Evolutionary conservation across 2,888 invertebrate genomes (phyloP), one percentile per base, ranked within the genome.

Genomic region (Galeruca laticollis): DNA sequence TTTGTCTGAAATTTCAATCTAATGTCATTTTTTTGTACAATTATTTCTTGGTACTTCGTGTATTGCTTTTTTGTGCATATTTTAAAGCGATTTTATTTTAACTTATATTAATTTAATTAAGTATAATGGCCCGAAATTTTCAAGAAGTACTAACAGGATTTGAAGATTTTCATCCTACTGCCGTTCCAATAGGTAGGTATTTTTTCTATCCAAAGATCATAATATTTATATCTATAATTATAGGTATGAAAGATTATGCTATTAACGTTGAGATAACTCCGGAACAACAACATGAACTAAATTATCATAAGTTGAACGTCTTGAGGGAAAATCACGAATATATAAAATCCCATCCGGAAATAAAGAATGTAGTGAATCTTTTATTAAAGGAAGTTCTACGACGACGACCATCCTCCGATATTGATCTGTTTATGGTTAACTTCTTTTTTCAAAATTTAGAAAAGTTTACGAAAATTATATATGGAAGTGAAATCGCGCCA

Each of bases 361-460:
- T 63, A 18, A 54, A 63, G 33, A n/a, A 21, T n/a, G 26, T 63
- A 6, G 40, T 63, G 8, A 63, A 54, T n/a, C 33, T 54, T 8
- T 31, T 63, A 8, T 33, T 54, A 6, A 18, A 54, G 13, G 63
- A 37, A 15, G 63, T 63, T 4, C 1, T 63, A 40, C 35, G 21
- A 26, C 37, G 63, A 71, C 33, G 43, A 40, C 73, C 75, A 47
- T 47, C 47, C 15, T 9, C 47, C 8, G 47, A 47, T 47, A 47
- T 47, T 18, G 47, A 47, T 47, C 2, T 47, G 18, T 47, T 47
- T 47, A 47, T 47, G 47, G 18, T 18, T 2, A 18, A 47, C 9
- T 47, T 9, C 9, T 47, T 47, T 18, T 47, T 47, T 9, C 9
- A 18, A 15, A 47, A 47, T 47, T 47, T 15, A 9, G 10, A 47